Evolutionary conservation across 2,113 vertebrate genomes (phyloP).

Genomic region (Noturus placidus): DNA sequence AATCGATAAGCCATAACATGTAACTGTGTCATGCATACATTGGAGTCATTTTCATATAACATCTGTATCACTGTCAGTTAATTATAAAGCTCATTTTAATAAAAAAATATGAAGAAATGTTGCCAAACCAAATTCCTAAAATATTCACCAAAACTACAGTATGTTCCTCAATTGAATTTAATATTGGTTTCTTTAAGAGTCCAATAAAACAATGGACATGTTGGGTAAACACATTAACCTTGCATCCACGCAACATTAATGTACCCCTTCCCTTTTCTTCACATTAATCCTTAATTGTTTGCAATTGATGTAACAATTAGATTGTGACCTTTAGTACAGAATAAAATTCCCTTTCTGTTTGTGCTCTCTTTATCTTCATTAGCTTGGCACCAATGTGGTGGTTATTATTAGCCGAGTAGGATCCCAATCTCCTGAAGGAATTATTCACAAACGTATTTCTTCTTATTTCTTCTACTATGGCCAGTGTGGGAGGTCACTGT

Average conservation of each 20-base stretch:
- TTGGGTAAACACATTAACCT: slow-evolving; percentile 54
- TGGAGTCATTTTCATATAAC: not conserved
- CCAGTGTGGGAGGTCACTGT: not conserved
- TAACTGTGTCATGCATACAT: not conserved
- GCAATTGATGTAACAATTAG: slow-evolving; percentile 67
- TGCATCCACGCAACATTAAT: slow-evolving; percentile 48
- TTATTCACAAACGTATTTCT: slow-evolving; percentile 38
- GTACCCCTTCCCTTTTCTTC: slow-evolving; percentile 61
- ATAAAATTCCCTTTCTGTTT: slow-evolving; percentile 59
- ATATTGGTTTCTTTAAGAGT: slow-evolving; percentile 55
- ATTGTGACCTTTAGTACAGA: slow-evolving; percentile 61
- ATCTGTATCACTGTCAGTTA: not conserved
- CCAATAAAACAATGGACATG: slow-evolving; percentile 62
- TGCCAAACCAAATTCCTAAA: not conserved
- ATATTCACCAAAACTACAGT: not conserved
- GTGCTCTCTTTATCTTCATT: slow-evolving; percentile 70
- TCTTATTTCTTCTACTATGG: not conserved
- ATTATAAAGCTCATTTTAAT: not conserved
- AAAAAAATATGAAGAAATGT: not conserved
- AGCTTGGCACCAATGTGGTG: slow-evolving; percentile 63
- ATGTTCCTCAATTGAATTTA: not conserved
- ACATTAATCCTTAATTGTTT: slow-evolving; percentile 64
- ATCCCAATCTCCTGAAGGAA: slow-evolving; percentile 57
- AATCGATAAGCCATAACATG: not conserved
- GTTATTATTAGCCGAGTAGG: slow-evolving; percentile 68